A percentile compares a stretch with the other conserved stretches of the same genome.
phyloP scores from a whole-genome alignment of 1,140 invertebrate species.

The Drosophila gunungcola region DNA sequence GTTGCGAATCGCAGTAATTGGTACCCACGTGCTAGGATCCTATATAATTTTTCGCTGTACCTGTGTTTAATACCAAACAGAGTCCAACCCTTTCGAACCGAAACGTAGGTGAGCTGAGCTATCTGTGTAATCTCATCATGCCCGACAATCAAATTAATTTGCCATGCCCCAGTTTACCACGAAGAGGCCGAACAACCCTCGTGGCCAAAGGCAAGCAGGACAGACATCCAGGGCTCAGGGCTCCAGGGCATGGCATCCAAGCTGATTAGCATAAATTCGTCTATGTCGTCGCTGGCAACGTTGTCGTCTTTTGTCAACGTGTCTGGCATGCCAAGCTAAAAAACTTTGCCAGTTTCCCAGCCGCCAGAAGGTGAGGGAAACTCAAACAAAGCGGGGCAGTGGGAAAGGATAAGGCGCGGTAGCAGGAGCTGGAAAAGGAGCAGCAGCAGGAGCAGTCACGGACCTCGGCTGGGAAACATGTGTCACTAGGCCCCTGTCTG shows the following conservation, averaged over 20 bases:
- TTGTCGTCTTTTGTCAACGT: constrained; percentile 81
- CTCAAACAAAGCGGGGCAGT: constrained; percentile 30
- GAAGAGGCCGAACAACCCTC: constrained; percentile 53
- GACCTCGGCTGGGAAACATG: constrained; percentile 71
- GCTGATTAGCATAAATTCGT: constrained; percentile 82
- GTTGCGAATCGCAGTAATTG: constrained; percentile 24
- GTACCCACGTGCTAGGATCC: constrained; percentile 1
- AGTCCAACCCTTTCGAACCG: constrained; percentile 16
- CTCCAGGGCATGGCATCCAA: constrained; percentile 58
- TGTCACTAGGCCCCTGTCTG: constrained; percentile 77
- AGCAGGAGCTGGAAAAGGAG: constrained; percentile 6
- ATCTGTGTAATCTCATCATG: constrained; percentile 48
- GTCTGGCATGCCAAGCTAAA: constrained; percentile 77
- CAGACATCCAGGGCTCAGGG: constrained; percentile 15
- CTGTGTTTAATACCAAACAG: constrained; percentile 1
- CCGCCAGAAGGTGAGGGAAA: constrained; percentile 6
- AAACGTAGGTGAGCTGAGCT: constrained; percentile 13
- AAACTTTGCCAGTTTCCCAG: constrained; percentile 55
- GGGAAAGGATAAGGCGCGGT: constrained; percentile 7
- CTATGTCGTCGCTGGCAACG: constrained; percentile 72
- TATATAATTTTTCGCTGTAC: background rate
- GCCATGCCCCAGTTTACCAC: constrained; percentile 40
- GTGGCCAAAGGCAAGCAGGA: constrained; percentile 23
- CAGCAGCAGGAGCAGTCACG: constrained; percentile 37
- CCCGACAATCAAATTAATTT: constrained; percentile 58